These are phyloP conservation scores for Encarsia formosa DNA, from an alignment of 2,888 invertebrate species.

Conservation along the genomic window DNA sequence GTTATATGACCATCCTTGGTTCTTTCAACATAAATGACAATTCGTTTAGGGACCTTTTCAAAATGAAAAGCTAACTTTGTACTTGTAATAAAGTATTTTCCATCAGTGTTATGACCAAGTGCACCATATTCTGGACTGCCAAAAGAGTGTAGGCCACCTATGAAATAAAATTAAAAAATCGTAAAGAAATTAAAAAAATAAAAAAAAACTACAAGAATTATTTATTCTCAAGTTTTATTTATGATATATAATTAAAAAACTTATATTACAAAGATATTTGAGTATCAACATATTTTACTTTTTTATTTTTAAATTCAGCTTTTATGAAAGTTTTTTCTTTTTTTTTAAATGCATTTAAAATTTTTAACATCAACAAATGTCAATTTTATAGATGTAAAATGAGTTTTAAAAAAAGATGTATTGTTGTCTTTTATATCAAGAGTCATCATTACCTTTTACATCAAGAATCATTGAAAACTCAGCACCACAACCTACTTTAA, in stretches of 20 bases:
- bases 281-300: neutral
- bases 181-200: too few relatives aligned
- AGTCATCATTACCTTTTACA: slow-evolving; percentile 58
- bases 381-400: neutral
- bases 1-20: slow-evolving; percentile 78
- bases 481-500: slow-evolving; percentile 85
- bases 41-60: slow-evolving; percentile 78
- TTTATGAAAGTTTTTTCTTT: neutral
- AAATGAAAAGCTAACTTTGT: slow-evolving; percentile 84
- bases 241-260: neutral
- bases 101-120: slow-evolving; percentile 90
- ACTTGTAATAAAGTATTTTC: slow-evolving; percentile 87
- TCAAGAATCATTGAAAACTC: slow-evolving; percentile 91
- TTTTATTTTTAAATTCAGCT: neutral
- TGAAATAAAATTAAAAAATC: neutral
- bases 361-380: neutral
- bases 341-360: neutral
- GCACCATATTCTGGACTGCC: slow-evolving; percentile 93
- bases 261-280: neutral
- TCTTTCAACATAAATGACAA: slow-evolving; percentile 84
- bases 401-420: neutral
- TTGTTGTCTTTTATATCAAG: neutral
- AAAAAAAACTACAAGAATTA: too few relatives aligned
- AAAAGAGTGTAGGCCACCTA: slow-evolving; percentile 79
- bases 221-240: too few relatives aligned